These are phyloP conservation scores for Stylophora pistillata DNA, from an alignment of 64 coral and sea anemone species.

Conservation along the genomic window DNA sequence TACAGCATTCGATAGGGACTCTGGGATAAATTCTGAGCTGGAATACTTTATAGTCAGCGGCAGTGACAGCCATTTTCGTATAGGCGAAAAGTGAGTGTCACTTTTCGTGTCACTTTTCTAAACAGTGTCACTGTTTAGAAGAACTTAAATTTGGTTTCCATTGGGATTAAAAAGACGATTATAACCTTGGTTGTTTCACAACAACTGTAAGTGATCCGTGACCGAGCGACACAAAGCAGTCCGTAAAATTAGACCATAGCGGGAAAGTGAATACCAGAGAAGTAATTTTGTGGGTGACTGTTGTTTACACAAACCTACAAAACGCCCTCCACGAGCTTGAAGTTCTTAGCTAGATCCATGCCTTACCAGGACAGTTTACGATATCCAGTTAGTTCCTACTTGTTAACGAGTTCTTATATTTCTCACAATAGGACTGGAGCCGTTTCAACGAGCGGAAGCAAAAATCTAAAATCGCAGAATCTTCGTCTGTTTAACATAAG, in stretches of 20 bases:
- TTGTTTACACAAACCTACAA: too few relatives aligned
- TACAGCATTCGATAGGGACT: slow-evolving; percentile 49
- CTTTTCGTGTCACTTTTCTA: too few relatives aligned
- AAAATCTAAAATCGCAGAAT: slow-evolving; percentile 46
- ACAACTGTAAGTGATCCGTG: too few relatives aligned
- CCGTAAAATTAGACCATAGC: too few relatives aligned
- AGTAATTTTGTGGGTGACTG: too few relatives aligned
- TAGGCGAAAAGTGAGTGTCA: slow-evolving; percentile 54
- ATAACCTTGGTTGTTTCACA: too few relatives aligned
- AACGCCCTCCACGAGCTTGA: too few relatives aligned
- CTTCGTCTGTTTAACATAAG: slow-evolving; percentile 70
- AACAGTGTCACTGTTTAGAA: background rate
- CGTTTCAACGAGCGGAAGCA: slow-evolving; percentile 13
- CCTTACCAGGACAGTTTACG: too few relatives aligned
- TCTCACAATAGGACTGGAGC: slow-evolving; percentile 56
- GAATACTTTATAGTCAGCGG: slow-evolving; percentile 58
- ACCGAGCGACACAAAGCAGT: too few relatives aligned
- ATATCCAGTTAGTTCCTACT: background rate
- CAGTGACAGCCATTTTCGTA: slow-evolving; percentile 33
- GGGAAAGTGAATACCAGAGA: too few relatives aligned
- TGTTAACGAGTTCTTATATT: background rate
- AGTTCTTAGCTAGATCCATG: too few relatives aligned
- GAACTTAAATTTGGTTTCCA: background rate
- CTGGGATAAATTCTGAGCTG: slow-evolving; percentile 55
- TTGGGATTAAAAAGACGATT: background rate